Evolutionary conservation across 2,888 invertebrate species (phyloP), one percentile per base, ranked within the genome.

Genomic region (Eristalinus aeneus): DNA sequence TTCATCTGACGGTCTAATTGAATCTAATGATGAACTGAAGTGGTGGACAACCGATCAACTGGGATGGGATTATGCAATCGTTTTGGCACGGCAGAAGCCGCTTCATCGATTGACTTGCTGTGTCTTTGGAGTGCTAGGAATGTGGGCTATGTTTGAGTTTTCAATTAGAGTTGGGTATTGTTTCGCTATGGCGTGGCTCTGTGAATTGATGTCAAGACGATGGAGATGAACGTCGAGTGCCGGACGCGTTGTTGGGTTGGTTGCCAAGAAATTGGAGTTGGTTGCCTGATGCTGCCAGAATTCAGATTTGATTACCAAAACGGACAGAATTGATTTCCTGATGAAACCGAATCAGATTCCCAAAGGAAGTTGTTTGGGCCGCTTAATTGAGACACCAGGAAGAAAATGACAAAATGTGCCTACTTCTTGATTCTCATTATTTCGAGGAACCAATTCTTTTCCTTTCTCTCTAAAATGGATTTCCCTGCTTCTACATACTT

Each of bases 1-100:
- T 58, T 78, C 67, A 67, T 11, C 11, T 16, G 63, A 39, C 53
- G 67, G 46, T 73, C 73, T 79, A 73, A 79, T 68, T 79, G 68
- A 73, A 63, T 67, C 72, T 65, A 79, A 79, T 73, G 64, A 64
- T 56, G 71, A 58, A 34, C 46, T 64, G 16, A 65, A 65, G 65
- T 64, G 64, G 65, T 58, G 64, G 71, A 71, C 63, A 27, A 5
- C 27, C 2, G 65, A 63, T 31, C 10, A 78, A 64, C 23, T 61
- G 27, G 53, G 68, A 53, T 54, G 76, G 53, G 61, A 61, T 76
- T 68, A 63, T 63, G 61, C 61, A 69, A 76, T 36, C 27, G 46
- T 60, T 39, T 67, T 60, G 11, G 32, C 46, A 23, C 60, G 31
- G 46, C 12, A n/a, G n/a, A 11, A 60, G 46, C 22, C 32, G 39